Base-by-base conservation (phyloP, 2,113 vertebrate species). In the Neopipo cinnamomea region DNA sequence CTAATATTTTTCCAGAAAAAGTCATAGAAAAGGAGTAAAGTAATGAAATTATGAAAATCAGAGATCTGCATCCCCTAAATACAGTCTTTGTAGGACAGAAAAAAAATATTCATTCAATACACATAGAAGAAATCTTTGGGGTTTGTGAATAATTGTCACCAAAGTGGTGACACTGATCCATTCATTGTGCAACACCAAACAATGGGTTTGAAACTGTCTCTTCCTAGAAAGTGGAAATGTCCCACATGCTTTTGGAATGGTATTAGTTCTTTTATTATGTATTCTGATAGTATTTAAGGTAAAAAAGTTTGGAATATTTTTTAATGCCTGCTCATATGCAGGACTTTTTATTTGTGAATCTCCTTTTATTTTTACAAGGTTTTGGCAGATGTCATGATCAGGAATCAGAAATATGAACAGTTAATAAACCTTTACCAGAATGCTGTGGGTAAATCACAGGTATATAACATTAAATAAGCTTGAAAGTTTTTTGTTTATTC, bases 361-460 rank as follows among this genome's bases (percentile, higher is more conserved):
- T 62, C 8, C 22, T 72, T 76, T 62, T 31, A 28, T 74, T 74
- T 89, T 73, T 52, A 31, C 17, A 55, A 21, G 12, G n/a, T 37
- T 52, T 37, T 74, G 96, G 98, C 96, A 8, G 96, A 98, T 53
- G 58, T 98, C 83, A 90, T 96, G 91, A 98, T 98, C 46, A 95
- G 91, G 88, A 98, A 97, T 75, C 94, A 98, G 56, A 96, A 98
- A 23, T 96, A 96, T 5, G 93, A 98, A 39, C 77, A 93, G n/a
- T 95, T 97, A 50, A 76, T 98, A 73, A 82, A 55, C n/a, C 55
- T 97, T 47, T 98, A 96, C 58, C 89, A 73, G 33, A 92, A 97
- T n/a, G 68, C 97, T 76, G 76, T 98, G 59, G 49, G 46, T 97
- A 88, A 93, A 87, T 83, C 39, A 6, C 96, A 97, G 96, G 97